phyloP scores from a whole-genome alignment of 1,140 invertebrate genomes.

The Cotesia typhae region DNA sequence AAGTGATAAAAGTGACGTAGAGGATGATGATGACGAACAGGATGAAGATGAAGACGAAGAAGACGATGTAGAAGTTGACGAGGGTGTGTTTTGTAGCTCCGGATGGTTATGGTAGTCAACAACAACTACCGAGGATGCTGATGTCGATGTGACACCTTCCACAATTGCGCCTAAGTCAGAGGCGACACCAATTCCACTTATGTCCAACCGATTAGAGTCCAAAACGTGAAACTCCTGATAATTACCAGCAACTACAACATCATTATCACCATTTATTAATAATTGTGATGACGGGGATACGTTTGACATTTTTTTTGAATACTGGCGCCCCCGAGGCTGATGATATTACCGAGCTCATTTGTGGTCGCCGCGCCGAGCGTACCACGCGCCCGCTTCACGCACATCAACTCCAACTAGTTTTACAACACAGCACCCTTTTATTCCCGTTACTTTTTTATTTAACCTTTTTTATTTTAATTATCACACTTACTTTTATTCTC shows the following conservation, averaged over 20 bases:
- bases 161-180: background rate
- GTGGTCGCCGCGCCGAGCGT: slow-evolving; percentile 50
- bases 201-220: background rate
- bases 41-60: slow-evolving; percentile 28
- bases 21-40: slow-evolving; percentile 2
- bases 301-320: slow-evolving; percentile 51
- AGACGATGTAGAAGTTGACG: slow-evolving; percentile 17
- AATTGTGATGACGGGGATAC: slow-evolving; percentile 40
- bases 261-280: slow-evolving; percentile 53
- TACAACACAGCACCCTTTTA: slow-evolving; percentile 13
- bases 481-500: background rate
- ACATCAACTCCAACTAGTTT: slow-evolving; percentile 46
- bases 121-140: background rate
- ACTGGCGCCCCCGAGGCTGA: slow-evolving; percentile 36
- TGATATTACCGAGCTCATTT: slow-evolving; percentile 41
- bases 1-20: background rate
- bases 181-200: slow-evolving; percentile 8
- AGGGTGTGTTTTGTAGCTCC: background rate
- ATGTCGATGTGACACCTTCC: slow-evolving; percentile 2
- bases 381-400: slow-evolving; percentile 46
- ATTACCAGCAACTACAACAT: slow-evolving; percentile 26
- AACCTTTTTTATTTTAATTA: background rate
- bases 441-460: background rate
- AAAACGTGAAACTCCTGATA: slow-evolving; percentile 27
- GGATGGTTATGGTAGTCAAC: slow-evolving; percentile 16